These are phyloP conservation scores for Ia io DNA, from an alignment of 2,113 vertebrate genomes.

Conservation along the genomic window DNA sequence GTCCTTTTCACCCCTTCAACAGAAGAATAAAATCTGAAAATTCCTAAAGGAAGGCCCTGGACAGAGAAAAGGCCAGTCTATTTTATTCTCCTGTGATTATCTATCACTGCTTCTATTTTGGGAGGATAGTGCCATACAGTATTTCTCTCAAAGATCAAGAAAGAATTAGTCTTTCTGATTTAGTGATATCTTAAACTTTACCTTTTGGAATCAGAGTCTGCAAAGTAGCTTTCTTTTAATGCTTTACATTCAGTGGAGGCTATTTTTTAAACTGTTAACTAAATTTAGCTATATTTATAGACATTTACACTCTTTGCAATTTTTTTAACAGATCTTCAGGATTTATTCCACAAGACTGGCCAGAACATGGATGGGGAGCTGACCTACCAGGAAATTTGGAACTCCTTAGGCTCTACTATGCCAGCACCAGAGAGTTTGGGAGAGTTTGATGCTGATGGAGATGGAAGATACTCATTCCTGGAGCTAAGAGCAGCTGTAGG, in stretches of 20 bases:
- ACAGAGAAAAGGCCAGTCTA: not conserved
- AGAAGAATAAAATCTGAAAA: slow-evolving; percentile 33
- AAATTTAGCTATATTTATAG: not conserved
- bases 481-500: slow-evolving; percentile 83
- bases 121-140: not conserved
- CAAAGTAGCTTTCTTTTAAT: slow-evolving; percentile 34
- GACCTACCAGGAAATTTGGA: slow-evolving; percentile 78
- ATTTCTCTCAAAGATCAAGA: not conserved
- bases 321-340: slow-evolving; percentile 82
- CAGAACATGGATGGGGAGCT: slow-evolving; percentile 75
- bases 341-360: slow-evolving; percentile 77
- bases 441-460: slow-evolving; percentile 80
- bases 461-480: slow-evolving; percentile 81
- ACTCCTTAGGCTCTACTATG: slow-evolving; percentile 70
- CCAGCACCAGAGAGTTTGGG: slow-evolving; percentile 73
- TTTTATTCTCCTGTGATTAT: not conserved
- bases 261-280: slow-evolving; percentile 41
- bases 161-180: not conserved
- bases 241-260: slow-evolving; percentile 1
- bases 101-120: slow-evolving; percentile 17
- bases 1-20: not conserved
- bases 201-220: slow-evolving; percentile 17
- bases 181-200: slow-evolving; percentile 1
- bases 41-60: not conserved
- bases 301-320: slow-evolving; percentile 40